These are phyloP conservation scores for Xestobium rufovillosum DNA, from an alignment of 2,888 invertebrate genomes.

Conservation along the genomic window DNA sequence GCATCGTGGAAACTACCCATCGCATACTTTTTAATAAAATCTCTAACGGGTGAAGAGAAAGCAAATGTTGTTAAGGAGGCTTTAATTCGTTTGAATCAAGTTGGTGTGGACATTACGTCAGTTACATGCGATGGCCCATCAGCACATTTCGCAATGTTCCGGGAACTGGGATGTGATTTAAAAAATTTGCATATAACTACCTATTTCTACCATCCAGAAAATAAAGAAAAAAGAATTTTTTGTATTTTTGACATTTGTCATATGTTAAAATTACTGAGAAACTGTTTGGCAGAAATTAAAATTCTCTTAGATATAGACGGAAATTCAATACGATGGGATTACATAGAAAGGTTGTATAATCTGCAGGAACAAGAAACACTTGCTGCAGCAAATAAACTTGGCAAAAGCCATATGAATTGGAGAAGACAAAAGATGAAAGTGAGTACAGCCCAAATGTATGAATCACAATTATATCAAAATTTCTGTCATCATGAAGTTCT, in stretches of 20 bases:
- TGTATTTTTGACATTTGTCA: constrained; percentile 13
- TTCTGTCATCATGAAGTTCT: too few species aligned
- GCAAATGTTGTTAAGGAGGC: constrained; percentile 12
- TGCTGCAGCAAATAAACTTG: constrained; percentile 15
- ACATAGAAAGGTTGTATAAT: constrained; percentile 12
- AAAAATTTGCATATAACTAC: constrained; percentile 4
- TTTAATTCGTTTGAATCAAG: constrained; percentile 10
- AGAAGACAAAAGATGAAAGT: constrained; percentile 16
- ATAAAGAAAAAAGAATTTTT: constrained; percentile 10
- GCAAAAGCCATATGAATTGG: constrained; percentile 12
- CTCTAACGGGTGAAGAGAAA: constrained; percentile 13
- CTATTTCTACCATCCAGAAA: constrained; percentile 1
- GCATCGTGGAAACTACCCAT: constrained; percentile 19
- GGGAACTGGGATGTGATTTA: constrained; percentile 16
- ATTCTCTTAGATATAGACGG: constrained; percentile 10
- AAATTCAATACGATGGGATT: constrained; percentile 14
- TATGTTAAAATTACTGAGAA: constrained; percentile 14
- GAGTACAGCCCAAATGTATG: too few species aligned
- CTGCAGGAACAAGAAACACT: constrained; percentile 10
- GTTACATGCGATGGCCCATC: constrained; percentile 20
- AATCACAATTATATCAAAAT: too few species aligned
- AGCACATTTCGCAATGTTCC: constrained; percentile 16
- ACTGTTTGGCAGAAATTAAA: constrained; percentile 6
- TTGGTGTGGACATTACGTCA: constrained; percentile 12
- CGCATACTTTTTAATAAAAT: constrained; percentile 17